These are phyloP conservation scores for Andricus quercusramuli DNA, from an alignment of 2,888 invertebrate species.

Conservation along the genomic window DNA sequence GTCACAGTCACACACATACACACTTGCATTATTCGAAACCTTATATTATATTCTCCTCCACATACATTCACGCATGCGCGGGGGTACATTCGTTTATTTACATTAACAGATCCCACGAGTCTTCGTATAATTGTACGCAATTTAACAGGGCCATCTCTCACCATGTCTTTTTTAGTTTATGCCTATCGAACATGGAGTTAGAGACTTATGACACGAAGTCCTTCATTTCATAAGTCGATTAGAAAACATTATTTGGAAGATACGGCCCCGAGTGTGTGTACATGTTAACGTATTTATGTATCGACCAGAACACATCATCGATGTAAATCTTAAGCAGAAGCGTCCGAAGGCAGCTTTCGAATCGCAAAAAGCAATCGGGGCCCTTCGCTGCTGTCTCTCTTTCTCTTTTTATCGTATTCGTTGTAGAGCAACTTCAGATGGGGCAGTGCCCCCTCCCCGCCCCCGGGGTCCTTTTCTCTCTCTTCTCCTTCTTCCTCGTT, in stretches of 20 bases:
- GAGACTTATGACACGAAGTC: background rate
- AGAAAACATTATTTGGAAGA: background rate
- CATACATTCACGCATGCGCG: slow-evolving; percentile 52
- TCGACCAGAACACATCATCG: slow-evolving; percentile 46
- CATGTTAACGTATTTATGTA: slow-evolving; percentile 48
- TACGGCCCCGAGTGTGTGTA: slow-evolving; percentile 5
- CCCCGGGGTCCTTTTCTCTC: slow-evolving; percentile 47
- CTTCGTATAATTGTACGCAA: slow-evolving; percentile 31
- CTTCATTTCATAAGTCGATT: background rate
- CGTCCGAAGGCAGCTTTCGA: slow-evolving; percentile 37
- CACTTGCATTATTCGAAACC: slow-evolving; percentile 35
- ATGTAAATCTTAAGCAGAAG: slow-evolving; percentile 45
- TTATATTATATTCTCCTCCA: slow-evolving; percentile 39
- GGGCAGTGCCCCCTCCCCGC: slow-evolving; percentile 35
- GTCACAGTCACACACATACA: slow-evolving; percentile 74
- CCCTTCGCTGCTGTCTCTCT: slow-evolving; percentile 4
- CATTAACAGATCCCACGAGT: slow-evolving; percentile 31
- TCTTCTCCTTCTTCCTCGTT: slow-evolving; percentile 44
- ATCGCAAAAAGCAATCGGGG: slow-evolving; percentile 39
- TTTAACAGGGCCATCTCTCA: slow-evolving; percentile 11
- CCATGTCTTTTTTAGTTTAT: background rate
- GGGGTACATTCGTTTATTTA: slow-evolving; percentile 32
- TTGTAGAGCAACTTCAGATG: slow-evolving; percentile 20
- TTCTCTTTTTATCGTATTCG: slow-evolving; percentile 28
- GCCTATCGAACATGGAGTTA: slow-evolving; percentile 11